Base-by-base conservation (phyloP, 2,888 invertebrate species). In the Gryllus longicercus region DNA sequence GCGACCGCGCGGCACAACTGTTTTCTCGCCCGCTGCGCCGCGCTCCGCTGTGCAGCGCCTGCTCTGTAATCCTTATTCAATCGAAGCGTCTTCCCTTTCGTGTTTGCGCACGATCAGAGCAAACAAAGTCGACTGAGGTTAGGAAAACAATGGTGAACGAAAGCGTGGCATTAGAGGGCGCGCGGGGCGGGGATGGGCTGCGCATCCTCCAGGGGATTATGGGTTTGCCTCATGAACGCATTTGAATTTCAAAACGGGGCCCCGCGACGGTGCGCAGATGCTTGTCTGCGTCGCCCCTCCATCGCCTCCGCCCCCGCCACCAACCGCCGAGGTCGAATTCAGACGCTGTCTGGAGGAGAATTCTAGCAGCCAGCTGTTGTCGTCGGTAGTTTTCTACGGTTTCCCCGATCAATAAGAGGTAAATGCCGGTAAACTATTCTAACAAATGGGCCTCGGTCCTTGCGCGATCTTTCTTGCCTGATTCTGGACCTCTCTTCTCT, bases 141-240 rank as follows among this genome's bases (percentile, higher is more conserved):
- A 63, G 63, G 63, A 63, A 63, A 63, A 63, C 63, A 63, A 63
- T 63, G 63, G 63, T 14, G 63, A 63, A 16, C 63, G 63, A n/a
- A 63, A 18, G 14, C 63, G 63, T n/a, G 63, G 63, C 16, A 38
- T 38, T 38, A 63, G 63, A 63, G 4, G 63, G 63, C n/a, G 63
- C 63, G 63, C 14, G 14, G 63, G 63, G 63, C 14, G 63, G 63
- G 63, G 63, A 5, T 11, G 4, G 63, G 63, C 12, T 4, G 63
- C 63, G n/a, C 63, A 63, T 63, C 63, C 63, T 63, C 63, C 16
- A 63, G n/a, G 16, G 63, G 63, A 63, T 63, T 63, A 63, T 63
- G 63, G 63, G 63, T 63, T 63, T 63, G n/a, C 63, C 63, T 63
- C 63, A 63, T 63, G 63, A 63, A 14, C 63, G 63, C 63, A 63